A percentile compares a stretch with the other conserved stretches of the same genome.
Conservation (phyloP, 2,113 vertebrate species). For the Sinocyclocheilus grahami region DNA sequence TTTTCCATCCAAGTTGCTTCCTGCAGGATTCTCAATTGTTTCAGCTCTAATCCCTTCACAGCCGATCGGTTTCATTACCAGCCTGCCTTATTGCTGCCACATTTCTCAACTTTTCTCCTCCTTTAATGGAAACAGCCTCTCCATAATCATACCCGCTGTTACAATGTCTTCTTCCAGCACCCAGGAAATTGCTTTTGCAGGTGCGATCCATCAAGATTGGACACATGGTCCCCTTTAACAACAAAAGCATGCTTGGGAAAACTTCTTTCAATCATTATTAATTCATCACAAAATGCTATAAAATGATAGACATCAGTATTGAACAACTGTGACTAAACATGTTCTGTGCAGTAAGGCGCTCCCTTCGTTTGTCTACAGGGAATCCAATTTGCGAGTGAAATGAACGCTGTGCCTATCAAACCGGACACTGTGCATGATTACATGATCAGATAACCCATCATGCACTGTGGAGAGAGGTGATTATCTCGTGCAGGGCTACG, state of each 20-base stretch:
- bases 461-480: slow-evolving; percentile 30
- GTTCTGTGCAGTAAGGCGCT: neutral
- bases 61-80: slow-evolving; percentile 47
- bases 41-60: slow-evolving; percentile 47
- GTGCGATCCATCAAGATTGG: slow-evolving; percentile 54
- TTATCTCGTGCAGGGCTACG: slow-evolving; percentile 30
- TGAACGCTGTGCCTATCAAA: slow-evolving; percentile 40
- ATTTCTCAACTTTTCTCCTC: slow-evolving; percentile 41
- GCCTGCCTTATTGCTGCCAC: slow-evolving; percentile 26
- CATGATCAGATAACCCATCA: slow-evolving; percentile 50
- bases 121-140: slow-evolving; percentile 52
- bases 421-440: slow-evolving; percentile 38
- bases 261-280: slow-evolving; percentile 12
- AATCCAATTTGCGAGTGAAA: slow-evolving; percentile 54
- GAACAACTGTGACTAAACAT: slow-evolving; percentile 24
- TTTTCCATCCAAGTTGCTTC: slow-evolving; percentile 6
- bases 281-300: slow-evolving; percentile 8
- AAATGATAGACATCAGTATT: slow-evolving; percentile 12
- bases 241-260: slow-evolving; percentile 45
- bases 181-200: slow-evolving; percentile 58
- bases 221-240: slow-evolving; percentile 43
- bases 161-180: slow-evolving; percentile 19
- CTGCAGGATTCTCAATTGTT: slow-evolving; percentile 41
- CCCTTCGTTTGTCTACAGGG: slow-evolving; percentile 47
- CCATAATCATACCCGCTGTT: slow-evolving; percentile 49